Conservation (phyloP, 2,113 vertebrate species). For the Gallinago undulata region DNA sequence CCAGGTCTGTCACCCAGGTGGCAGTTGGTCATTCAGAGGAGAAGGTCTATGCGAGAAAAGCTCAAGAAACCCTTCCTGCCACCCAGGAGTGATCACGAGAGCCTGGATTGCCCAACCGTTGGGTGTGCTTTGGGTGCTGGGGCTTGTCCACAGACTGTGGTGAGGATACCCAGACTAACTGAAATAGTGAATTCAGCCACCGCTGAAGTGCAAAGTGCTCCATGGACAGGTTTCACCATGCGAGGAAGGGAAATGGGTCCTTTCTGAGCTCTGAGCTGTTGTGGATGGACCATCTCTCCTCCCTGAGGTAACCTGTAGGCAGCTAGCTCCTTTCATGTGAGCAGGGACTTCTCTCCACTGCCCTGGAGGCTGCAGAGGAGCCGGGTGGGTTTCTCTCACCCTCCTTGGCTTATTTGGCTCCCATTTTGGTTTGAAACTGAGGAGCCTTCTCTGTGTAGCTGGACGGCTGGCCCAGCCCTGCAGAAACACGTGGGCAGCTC, state of each 20-base stretch:
- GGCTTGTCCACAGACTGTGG: neutral
- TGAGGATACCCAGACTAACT: neutral
- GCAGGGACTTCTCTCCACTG: neutral
- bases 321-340: neutral
- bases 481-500: neutral
- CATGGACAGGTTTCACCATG: neutral
- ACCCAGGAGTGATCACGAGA: neutral
- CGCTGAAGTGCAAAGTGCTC: neutral
- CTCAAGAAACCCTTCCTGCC: neutral
- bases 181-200: neutral
- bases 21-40: neutral
- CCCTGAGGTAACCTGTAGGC: neutral
- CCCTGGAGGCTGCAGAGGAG: neutral
- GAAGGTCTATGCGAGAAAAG: neutral
- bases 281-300: neutral
- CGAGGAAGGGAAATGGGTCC: neutral
- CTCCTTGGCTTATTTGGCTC: neutral
- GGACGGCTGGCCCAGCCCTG: neutral
- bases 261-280: neutral
- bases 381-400: neutral
- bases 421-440: neutral
- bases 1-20: neutral
- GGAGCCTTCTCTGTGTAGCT: neutral
- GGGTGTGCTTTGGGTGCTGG: neutral
- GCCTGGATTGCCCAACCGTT: rapidly evolving